A percentile compares a stretch with the other conserved stretches of the same genome.
phyloP scores from a whole-genome alignment of 2,113 vertebrate genomes.

The Serinus canaria region DNA sequence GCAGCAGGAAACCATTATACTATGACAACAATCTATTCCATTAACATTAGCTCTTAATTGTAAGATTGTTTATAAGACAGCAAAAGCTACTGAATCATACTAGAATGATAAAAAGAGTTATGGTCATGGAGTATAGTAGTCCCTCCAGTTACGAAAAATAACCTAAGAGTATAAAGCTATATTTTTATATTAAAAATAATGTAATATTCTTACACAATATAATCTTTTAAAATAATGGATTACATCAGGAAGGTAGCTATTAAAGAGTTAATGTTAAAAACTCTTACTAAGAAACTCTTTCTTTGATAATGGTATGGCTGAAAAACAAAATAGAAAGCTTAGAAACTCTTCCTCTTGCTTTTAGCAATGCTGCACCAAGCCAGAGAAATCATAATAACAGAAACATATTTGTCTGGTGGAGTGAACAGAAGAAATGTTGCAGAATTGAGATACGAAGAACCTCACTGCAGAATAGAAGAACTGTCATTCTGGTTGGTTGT shows the following conservation, averaged over 20 bases:
- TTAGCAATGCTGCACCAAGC: conserved; percentile 45
- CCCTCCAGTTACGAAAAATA: conserved; percentile 52
- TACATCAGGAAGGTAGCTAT: conserved; percentile 45
- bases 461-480: conserved; percentile 43
- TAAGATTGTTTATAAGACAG: conserved; percentile 76
- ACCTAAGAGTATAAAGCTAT: conserved; percentile 24
- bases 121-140: conserved; percentile 60
- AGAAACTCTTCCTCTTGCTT: conserved; percentile 52
- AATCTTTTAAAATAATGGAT: conserved; percentile 44
- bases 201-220: conserved; percentile 3
- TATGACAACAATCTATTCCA: conserved; percentile 76
- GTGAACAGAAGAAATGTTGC: conserved; percentile 54
- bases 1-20: conserved; percentile 78
- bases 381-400: conserved; percentile 65
- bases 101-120: conserved; percentile 71
- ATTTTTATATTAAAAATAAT: conserved; percentile 56
- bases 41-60: conserved; percentile 82
- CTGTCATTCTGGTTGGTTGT: conserved; percentile 45
- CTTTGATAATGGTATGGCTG: conserved; percentile 30
- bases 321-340: conserved; percentile 47
- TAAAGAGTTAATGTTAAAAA: conserved; percentile 61
- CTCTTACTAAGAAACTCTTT: conserved; percentile 45
- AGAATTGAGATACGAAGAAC: conserved; percentile 60
- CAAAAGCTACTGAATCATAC: conserved; percentile 77
- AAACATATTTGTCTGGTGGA: conserved; percentile 54